phyloP scores from a whole-genome alignment of 2,888 invertebrate species.

The Adela reaumurella region DNA sequence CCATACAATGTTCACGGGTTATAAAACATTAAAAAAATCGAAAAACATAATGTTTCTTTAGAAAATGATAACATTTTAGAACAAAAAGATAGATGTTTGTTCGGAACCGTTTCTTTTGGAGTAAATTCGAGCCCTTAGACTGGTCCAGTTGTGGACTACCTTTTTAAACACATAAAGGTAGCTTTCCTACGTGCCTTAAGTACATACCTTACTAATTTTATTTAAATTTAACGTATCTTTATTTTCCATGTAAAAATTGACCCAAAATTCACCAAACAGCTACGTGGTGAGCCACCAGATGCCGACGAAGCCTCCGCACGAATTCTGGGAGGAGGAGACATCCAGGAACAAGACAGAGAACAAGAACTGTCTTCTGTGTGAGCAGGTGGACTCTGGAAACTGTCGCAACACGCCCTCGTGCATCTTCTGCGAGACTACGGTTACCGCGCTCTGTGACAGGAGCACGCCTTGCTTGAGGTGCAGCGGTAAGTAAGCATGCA shows the following conservation, averaged over 20 bases:
- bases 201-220: neutral
- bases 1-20: no score
- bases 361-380: constrained; percentile 43
- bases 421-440: constrained; percentile 43
- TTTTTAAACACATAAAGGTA: no score
- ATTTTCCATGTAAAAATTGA: neutral
- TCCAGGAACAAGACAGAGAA: constrained; percentile 35
- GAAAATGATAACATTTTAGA: no score
- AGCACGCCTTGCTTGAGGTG: constrained; percentile 31
- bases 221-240: neutral
- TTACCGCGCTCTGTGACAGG: constrained; percentile 40
- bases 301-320: constrained; percentile 41
- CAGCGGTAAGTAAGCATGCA: constrained; percentile 2
- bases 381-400: constrained; percentile 39
- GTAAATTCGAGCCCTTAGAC: no score
- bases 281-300: constrained; percentile 43
- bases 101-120: no score
- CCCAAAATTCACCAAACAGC: constrained; percentile 17
- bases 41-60: no score
- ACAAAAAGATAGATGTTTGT: no score
- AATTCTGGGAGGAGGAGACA: constrained; percentile 47
- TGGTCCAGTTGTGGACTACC: no score
- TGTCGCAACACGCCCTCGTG: constrained; percentile 45
- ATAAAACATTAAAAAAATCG: no score
- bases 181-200: no score